A percentile compares a stretch with the other conserved stretches of the same genome.
Evolutionary conservation across 2,888 invertebrate genomes (phyloP).

Genomic region (Amphimallon solstitiale): DNA sequence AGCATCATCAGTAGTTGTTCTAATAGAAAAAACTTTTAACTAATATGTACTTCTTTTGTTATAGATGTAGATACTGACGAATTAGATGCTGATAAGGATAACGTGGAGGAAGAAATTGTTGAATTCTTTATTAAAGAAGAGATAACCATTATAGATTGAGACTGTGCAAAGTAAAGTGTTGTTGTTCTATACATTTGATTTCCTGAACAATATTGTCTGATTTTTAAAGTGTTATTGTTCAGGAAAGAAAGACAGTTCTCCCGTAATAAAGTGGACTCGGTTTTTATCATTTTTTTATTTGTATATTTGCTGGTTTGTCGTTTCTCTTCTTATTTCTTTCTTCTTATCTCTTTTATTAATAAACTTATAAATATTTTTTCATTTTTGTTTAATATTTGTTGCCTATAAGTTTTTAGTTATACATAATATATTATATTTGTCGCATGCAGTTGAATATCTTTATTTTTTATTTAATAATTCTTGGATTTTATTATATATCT

Average conservation of each 20-base stretch:
- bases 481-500: not conserved
- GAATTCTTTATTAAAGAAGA: conserved; percentile 99
- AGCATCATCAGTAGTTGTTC: too few relatives aligned
- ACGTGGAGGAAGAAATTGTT: conserved; percentile 93
- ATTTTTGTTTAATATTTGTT: too few relatives aligned
- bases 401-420: not conserved
- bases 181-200: conserved; percentile 2
- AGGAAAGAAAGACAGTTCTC: conserved; percentile 16
- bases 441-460: too few relatives aligned
- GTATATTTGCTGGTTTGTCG: conserved; percentile 7
- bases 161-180: conserved; percentile 20
- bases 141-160: conserved; percentile 78
- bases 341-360: not conserved
- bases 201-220: conserved; percentile 9
- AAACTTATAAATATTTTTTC: too few relatives aligned
- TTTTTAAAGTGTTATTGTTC: not conserved
- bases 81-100: conserved; percentile 83
- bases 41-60: conserved; percentile 53
- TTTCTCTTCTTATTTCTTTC: not conserved
- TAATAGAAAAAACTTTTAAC: conserved; percentile 48
- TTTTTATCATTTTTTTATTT: conserved; percentile 14
- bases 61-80: conserved; percentile 95
- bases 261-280: not conserved
- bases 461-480: not conserved
- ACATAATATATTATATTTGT: too few relatives aligned